Evolutionary conservation across 35 echinoderm and acorn worm genomes (phyloP).

Genomic region (Acanthaster planci): DNA sequence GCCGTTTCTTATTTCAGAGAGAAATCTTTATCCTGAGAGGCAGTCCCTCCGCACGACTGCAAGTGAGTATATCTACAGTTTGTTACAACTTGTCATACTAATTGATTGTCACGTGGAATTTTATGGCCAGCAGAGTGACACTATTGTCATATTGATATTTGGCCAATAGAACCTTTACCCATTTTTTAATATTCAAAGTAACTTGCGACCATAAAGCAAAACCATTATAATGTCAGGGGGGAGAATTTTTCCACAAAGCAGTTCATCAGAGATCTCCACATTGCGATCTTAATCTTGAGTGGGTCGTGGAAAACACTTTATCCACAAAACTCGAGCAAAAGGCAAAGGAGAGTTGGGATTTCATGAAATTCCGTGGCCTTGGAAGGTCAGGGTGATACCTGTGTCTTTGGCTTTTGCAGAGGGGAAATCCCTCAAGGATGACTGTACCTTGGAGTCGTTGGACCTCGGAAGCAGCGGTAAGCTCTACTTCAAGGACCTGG

Average conservation of each 20-base stretch:
- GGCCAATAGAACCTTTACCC: too few relatives aligned
- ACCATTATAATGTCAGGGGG: too few relatives aligned
- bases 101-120: too few relatives aligned
- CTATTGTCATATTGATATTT: too few relatives aligned
- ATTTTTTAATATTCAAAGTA: too few relatives aligned
- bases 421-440: conserved; percentile 86
- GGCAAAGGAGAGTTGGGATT: too few relatives aligned
- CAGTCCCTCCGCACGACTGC: conserved; percentile 69
- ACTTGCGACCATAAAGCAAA: too few relatives aligned
- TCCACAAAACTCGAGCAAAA: neutral
- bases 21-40: conserved; percentile 65
- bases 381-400: neutral
- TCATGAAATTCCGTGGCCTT: neutral
- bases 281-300: too few relatives aligned
- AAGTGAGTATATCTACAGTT: conserved; percentile 59
- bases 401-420: conserved; percentile 54
- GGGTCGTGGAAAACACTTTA: too few relatives aligned
- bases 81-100: neutral
- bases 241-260: too few relatives aligned
- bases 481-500: conserved; percentile 92
- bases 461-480: conserved; percentile 54
- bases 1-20: conserved; percentile 62
- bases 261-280: too few relatives aligned
- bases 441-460: conserved; percentile 61
- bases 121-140: too few relatives aligned